Evolutionary conservation across 2,797 vertebrate genomes (phyloP).

Genomic region (Protonibea diacanthus): DNA sequence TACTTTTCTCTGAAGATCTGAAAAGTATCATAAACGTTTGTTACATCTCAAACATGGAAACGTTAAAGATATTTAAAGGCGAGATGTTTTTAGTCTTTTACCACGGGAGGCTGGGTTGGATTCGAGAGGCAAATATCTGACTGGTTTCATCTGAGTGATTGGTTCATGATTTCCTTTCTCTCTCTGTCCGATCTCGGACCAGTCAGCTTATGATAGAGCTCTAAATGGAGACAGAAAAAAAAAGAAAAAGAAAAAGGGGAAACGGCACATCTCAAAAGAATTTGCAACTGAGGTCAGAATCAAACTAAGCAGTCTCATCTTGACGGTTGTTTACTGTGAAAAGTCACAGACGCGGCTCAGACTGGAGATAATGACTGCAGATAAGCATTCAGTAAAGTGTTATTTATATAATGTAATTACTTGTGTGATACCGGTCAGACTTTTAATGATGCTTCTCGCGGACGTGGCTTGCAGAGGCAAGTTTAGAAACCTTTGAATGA

Average conservation of each 20-base stretch:
- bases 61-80: background rate
- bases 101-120: background rate
- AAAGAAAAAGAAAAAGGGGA: background rate
- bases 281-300: background rate
- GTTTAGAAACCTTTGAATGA: background rate
- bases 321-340: background rate
- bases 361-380: background rate
- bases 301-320: background rate
- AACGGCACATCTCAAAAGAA: background rate
- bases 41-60: background rate
- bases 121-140: background rate
- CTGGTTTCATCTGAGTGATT: background rate
- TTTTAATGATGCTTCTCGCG: background rate
- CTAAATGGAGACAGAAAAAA: background rate
- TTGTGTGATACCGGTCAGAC: background rate
- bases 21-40: too few species aligned
- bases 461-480: background rate
- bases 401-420: background rate
- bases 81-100: background rate
- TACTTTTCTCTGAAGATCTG: background rate
- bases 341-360: background rate
- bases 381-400: background rate
- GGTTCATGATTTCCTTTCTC: background rate
- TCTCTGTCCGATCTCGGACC: too few species aligned
- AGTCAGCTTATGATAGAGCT: background rate